Base-by-base conservation (phyloP, 1,140 invertebrate genomes). In the Cylas formicarius region DNA sequence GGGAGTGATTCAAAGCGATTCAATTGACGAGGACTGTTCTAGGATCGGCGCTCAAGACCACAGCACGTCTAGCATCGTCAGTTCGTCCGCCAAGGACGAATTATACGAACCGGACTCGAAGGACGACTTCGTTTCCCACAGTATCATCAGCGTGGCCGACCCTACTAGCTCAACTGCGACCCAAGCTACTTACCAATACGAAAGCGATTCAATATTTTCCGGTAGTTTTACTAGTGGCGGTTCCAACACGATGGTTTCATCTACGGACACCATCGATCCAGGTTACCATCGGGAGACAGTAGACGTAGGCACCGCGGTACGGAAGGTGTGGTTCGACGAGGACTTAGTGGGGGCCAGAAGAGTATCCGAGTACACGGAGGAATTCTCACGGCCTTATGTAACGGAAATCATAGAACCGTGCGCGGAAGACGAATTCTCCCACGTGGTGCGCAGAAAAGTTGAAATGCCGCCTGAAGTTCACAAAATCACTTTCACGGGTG, bases 141-240 rank as follows among this genome's bases (percentile, higher is more conserved):
- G 79, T 54, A 80, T 76, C 2, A 79, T 80, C 46, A 81, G 78
- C 38, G 52, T 81, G 13, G n/a, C n/a, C n/a, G 79, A 81, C 49
- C 77, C 77, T 7, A 79, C 80, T 0, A 84, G 81, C 55, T 86
- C 84, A 2, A 81, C 82, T 10, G 83, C 81, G 0, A 86, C 84
- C 0, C 77, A 84, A 57, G 84, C 84, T 11, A 86, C 83, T n/a
- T 86, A 84, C 57, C 84, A 85, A 54, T 84, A 82, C 56, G 84
- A 86, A 63, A 82, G 80, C 1, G 84, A 87, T 56, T 86, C 84
- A 0, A 74, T 83, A 13, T 85, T 85, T 78, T 86, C 84, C 3
- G 82, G 82, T 11, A 86, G 83, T 65, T 75, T 86, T 26, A 85
- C 83, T 19, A 86, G 83, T 65, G 80, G 77, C 55, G 81, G 80